Evolutionary conservation across 2,113 vertebrate genomes (phyloP).

Genomic region (Calyptommatus sinebrachiatus): DNA sequence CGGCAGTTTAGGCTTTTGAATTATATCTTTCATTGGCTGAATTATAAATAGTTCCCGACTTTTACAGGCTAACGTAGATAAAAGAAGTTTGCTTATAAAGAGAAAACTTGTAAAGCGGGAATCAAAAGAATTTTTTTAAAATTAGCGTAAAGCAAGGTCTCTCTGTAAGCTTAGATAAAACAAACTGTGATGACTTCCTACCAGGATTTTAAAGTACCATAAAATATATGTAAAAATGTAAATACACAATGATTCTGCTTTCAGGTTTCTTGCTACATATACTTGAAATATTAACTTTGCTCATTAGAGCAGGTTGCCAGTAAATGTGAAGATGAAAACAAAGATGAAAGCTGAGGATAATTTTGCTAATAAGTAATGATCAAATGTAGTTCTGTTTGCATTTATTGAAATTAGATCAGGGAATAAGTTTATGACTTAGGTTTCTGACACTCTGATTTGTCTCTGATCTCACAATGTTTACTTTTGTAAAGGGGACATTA

Average conservation of each 20-base stretch:
- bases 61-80: no score
- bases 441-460: background rate
- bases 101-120: no score
- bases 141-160: no score
- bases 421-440: background rate
- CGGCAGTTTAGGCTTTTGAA: no score
- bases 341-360: background rate
- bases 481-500: conserved; percentile 84
- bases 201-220: background rate
- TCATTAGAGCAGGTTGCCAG: background rate
- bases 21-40: no score
- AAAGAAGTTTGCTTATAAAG: no score
- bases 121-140: no score
- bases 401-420: background rate
- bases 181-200: background rate
- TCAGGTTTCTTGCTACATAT: background rate
- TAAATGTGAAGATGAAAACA: background rate
- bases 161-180: background rate
- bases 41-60: no score
- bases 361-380: background rate
- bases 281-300: background rate
- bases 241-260: background rate
- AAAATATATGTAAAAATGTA: background rate
- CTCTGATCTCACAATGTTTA: conserved; percentile 25
- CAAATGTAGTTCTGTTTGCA: no score